Evolutionary conservation across 2,888 invertebrate genomes (phyloP).

Genomic region (Drosophila ezoana): DNA sequence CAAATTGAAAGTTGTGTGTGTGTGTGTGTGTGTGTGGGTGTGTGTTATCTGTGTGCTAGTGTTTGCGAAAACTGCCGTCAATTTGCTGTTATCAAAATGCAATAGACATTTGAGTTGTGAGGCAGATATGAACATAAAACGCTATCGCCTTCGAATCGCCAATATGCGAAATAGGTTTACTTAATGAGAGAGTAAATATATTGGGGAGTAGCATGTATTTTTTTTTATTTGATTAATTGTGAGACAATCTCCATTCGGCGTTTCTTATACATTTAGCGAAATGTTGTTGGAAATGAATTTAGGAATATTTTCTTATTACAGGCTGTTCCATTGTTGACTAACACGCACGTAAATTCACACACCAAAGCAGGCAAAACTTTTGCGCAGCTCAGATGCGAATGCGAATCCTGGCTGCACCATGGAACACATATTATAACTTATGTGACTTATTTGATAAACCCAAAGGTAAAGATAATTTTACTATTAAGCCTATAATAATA

Average conservation of each 20-base stretch:
- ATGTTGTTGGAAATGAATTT: neutral
- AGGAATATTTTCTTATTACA: slow-evolving; percentile 21
- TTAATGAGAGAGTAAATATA: no score
- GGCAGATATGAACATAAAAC: slow-evolving; percentile 1
- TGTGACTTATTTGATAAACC: no score
- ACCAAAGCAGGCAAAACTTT: slow-evolving; percentile 40
- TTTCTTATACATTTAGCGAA: neutral
- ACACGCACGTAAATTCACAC: slow-evolving; percentile 17
- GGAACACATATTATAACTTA: neutral
- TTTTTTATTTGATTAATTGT: neutral
- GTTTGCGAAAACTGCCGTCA: slow-evolving; percentile 30
- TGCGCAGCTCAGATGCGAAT: slow-evolving; percentile 3
- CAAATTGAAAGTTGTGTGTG: slow-evolving; percentile 40
- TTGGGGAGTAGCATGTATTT: no score
- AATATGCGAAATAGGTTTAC: neutral
- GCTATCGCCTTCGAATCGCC: slow-evolving; percentile 4
- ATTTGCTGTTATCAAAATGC: slow-evolving; percentile 73
- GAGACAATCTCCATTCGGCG: neutral
- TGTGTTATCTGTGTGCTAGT: slow-evolving; percentile 20
- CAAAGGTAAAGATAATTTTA: no score
- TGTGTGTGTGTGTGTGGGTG: slow-evolving; percentile 9
- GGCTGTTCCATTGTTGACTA: neutral
- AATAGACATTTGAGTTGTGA: slow-evolving; percentile 62
- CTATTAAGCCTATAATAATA: no score
- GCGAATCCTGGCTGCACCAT: neutral